These are phyloP conservation scores for Parapsyche elsis DNA, from an alignment of 1,140 invertebrate species.

Conservation along the genomic window DNA sequence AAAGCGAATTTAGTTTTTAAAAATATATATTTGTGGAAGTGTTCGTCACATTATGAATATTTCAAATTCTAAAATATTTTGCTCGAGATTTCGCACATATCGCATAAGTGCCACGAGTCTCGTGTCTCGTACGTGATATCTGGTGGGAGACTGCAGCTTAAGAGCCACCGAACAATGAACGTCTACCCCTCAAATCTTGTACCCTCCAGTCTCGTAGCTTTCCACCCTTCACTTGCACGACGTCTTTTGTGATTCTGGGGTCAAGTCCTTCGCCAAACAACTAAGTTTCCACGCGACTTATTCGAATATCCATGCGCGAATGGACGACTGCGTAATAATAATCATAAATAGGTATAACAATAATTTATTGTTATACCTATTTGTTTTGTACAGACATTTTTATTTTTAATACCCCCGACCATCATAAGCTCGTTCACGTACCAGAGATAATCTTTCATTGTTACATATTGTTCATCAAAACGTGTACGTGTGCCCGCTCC, in stretches of 20 bases:
- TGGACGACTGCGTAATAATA: not conserved
- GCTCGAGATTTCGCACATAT: no score
- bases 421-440: no score
- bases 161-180: conserved; percentile 32
- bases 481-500: no score
- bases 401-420: no score
- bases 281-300: not conserved
- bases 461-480: not conserved
- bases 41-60: no score
- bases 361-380: no score
- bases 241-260: conserved; percentile 38
- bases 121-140: conserved; percentile 16
- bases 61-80: no score
- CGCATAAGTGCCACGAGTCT: no score
- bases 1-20: no score
- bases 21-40: no score
- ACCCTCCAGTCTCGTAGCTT: not conserved
- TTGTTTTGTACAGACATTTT: no score
- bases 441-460: not conserved
- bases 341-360: no score
- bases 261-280: conserved; percentile 36
- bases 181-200: conserved; percentile 7
- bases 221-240: not conserved
- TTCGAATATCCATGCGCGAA: not conserved
- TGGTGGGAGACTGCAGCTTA: conserved; percentile 1